Conservation (phyloP, 2,888 invertebrate species). For the Zhuqinia jingwanae region DNA sequence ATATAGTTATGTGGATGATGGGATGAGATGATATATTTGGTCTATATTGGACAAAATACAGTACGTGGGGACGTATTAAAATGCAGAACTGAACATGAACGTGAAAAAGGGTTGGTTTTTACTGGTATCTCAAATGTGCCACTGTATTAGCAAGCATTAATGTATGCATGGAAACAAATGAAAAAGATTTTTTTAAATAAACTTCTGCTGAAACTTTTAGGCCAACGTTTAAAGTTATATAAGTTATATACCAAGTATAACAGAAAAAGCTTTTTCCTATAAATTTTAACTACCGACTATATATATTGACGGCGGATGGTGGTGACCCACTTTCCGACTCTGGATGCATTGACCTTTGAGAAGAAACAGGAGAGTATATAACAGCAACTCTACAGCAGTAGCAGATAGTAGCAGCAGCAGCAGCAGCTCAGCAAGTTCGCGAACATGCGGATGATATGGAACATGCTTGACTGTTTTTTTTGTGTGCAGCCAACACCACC, state of each 20-base stretch:
- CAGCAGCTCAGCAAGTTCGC: constrained; percentile 37
- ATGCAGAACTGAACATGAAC: too few relatives aligned
- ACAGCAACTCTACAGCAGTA: constrained; percentile 36
- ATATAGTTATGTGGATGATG: too few relatives aligned
- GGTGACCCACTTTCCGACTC: constrained; percentile 76
- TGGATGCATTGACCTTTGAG: constrained; percentile 79
- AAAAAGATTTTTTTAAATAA: background rate
- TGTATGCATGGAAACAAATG: constrained; percentile 24
- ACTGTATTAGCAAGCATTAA: constrained; percentile 17
- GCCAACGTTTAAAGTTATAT: constrained; percentile 9
- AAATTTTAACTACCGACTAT: constrained; percentile 42
- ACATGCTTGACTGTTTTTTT: background rate
- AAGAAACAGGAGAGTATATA: constrained; percentile 61
- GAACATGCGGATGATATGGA: constrained; percentile 47
- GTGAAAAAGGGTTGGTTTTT: constrained; percentile 22
- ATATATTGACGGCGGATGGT: constrained; percentile 61
- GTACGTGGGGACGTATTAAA: too few relatives aligned
- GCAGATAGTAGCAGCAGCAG: too few relatives aligned
- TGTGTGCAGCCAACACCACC: background rate
- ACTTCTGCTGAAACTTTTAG: background rate
- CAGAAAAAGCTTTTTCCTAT: constrained; percentile 30
- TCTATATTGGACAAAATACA: too few relatives aligned
- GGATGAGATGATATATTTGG: too few relatives aligned
- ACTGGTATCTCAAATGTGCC: constrained; percentile 31
- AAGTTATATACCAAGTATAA: background rate